Conservation (phyloP, 2,888 invertebrate genomes). For the Ephialtes manifestator region DNA sequence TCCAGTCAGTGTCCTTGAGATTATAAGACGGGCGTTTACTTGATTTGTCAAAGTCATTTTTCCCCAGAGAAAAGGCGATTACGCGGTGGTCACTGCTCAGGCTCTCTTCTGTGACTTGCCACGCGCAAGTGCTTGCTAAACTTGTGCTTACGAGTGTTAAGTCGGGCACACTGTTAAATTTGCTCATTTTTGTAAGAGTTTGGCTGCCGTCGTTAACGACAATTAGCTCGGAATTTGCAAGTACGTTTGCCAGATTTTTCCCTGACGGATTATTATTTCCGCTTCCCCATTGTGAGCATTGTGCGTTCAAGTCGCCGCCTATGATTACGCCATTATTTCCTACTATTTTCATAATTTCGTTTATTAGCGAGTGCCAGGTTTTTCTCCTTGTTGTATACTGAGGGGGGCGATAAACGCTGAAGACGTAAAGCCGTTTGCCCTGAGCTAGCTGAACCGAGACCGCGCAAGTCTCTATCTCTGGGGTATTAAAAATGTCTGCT, state of each 20-base stretch:
- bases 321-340: slow-evolving; percentile 22
- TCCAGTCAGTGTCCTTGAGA: slow-evolving; percentile 36
- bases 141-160: slow-evolving; percentile 40
- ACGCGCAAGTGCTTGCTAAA: slow-evolving; percentile 18
- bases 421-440: slow-evolving; percentile 18
- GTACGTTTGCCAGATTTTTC: slow-evolving; percentile 21
- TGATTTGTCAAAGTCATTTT: not conserved
- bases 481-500: slow-evolving; percentile 19
- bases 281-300: slow-evolving; percentile 35
- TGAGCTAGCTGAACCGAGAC: not conserved
- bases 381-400: slow-evolving; percentile 7
- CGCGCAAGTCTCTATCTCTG: slow-evolving; percentile 8
- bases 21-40: slow-evolving; percentile 14
- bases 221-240: not conserved
- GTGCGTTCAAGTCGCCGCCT: slow-evolving; percentile 34
- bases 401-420: slow-evolving; percentile 21
- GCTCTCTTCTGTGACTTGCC: slow-evolving; percentile 34
- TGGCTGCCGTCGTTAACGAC: slow-evolving; percentile 35
- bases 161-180: slow-evolving; percentile 28
- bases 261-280: slow-evolving; percentile 21
- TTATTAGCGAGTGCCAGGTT: slow-evolving; percentile 31
- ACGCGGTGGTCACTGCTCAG: slow-evolving; percentile 47
- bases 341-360: slow-evolving; percentile 23
- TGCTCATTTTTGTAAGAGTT: slow-evolving; percentile 16
- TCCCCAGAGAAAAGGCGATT: slow-evolving; percentile 23